Evolutionary conservation across 1,140 invertebrate species (phyloP).

Genomic region (Coenobita brevimanus): DNA sequence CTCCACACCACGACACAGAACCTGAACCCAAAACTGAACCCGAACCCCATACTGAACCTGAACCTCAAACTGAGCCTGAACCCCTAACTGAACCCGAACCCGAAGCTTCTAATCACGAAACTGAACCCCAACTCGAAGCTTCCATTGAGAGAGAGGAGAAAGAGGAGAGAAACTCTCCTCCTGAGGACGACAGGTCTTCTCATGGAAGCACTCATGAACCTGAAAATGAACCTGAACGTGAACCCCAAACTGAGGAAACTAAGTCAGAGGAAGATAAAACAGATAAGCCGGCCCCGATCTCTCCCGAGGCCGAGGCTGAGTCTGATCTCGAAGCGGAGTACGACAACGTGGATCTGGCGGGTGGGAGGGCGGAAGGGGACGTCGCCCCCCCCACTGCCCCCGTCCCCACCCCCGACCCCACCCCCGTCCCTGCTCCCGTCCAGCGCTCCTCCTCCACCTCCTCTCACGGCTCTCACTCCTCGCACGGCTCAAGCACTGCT

Average conservation of each 20-base stretch:
- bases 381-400: not conserved
- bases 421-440: not conserved
- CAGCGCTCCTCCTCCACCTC: constrained; percentile 12
- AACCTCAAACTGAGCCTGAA: not conserved
- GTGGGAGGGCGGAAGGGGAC: not conserved
- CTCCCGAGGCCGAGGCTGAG: not conserved
- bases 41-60: not conserved
- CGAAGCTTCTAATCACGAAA: not conserved
- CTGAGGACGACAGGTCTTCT: not conserved
- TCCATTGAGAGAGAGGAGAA: no score
- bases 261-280: not conserved
- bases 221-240: no score
- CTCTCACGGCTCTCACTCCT: constrained; percentile 33
- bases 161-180: no score
- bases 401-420: not conserved
- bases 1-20: not conserved
- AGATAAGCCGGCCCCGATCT: not conserved
- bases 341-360: constrained; percentile 35
- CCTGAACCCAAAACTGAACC: not conserved
- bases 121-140: no score
- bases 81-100: not conserved
- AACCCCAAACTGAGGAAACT: no score
- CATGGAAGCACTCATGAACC: no score
- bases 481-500: constrained; percentile 26
- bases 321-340: constrained; percentile 30